phyloP scores from a whole-genome alignment of 2,888 invertebrate species.

The Patella ulyssiponensis region DNA sequence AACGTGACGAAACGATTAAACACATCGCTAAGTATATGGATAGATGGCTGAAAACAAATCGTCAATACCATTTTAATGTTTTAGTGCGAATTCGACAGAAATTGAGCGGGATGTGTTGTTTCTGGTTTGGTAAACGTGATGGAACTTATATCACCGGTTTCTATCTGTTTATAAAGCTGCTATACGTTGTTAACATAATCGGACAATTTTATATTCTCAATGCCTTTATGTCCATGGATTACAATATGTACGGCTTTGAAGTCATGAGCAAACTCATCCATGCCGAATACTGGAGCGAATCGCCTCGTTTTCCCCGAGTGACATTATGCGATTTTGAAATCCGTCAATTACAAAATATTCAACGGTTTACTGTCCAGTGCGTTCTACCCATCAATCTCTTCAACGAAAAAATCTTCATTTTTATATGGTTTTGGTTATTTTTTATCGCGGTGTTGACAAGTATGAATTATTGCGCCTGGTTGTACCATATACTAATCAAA shows the following conservation, averaged over 20 bases:
- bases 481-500: slow-evolving; percentile 51
- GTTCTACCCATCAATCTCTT: slow-evolving; percentile 61
- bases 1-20: slow-evolving; percentile 51
- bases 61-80: slow-evolving; percentile 57
- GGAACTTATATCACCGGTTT: slow-evolving; percentile 64
- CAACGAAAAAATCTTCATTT: slow-evolving; percentile 63
- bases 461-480: slow-evolving; percentile 54
- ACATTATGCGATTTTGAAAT: slow-evolving; percentile 59
- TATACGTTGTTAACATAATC: slow-evolving; percentile 65
- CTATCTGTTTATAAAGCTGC: slow-evolving; percentile 61
- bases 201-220: slow-evolving; percentile 68
- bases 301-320: slow-evolving; percentile 53
- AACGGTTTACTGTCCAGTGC: slow-evolving; percentile 57
- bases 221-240: slow-evolving; percentile 62
- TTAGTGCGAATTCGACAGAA: slow-evolving; percentile 53
- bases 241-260: slow-evolving; percentile 61
- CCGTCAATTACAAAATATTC: slow-evolving; percentile 55
- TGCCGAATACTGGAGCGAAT: slow-evolving; percentile 50
- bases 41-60: slow-evolving; percentile 58
- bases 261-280: slow-evolving; percentile 50
- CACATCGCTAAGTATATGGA: slow-evolving; percentile 57
- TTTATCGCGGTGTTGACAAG: slow-evolving; percentile 49
- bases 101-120: slow-evolving; percentile 49
- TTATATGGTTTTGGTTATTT: slow-evolving; percentile 62
- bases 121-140: slow-evolving; percentile 60